Conservation (phyloP, 1,140 invertebrate species). For the honey bee (Apis mellifera) region DNA sequence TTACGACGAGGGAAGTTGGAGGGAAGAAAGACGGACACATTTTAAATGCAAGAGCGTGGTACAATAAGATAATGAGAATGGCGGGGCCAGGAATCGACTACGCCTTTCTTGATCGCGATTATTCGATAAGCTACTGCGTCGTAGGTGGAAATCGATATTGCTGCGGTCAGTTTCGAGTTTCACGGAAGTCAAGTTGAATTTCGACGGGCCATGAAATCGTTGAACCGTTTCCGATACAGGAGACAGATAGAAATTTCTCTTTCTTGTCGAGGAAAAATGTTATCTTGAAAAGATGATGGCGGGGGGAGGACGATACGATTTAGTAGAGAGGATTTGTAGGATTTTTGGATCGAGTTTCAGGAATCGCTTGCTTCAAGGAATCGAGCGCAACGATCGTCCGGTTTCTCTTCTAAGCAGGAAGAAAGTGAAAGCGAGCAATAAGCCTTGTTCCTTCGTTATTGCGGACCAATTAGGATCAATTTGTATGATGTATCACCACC, state of each 20-base stretch:
- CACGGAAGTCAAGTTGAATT: conserved; percentile 65
- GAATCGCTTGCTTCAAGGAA: too few relatives aligned
- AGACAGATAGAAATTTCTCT: background rate
- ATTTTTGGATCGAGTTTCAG: too few relatives aligned
- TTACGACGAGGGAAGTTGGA: too few relatives aligned
- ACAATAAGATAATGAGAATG: conserved; percentile 33
- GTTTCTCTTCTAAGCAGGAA: background rate
- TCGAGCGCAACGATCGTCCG: background rate
- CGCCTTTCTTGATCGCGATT: conserved; percentile 72
- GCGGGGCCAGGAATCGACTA: conserved; percentile 56
- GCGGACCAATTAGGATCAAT: conserved; percentile 32
- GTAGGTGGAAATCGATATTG: conserved; percentile 70
- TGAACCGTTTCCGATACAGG: background rate
- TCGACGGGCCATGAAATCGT: conserved; percentile 50
- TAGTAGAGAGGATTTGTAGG: too few relatives aligned
- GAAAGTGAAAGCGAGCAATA: conserved; percentile 36
- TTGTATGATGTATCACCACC: conserved; percentile 27
- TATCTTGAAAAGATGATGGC: too few relatives aligned
- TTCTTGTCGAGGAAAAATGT: background rate
- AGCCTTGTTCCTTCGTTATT: background rate
- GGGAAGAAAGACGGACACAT: too few relatives aligned
- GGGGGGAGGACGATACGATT: too few relatives aligned
- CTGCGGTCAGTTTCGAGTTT: conserved; percentile 61
- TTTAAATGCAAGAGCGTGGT: too few relatives aligned
- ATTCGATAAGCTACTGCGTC: conserved; percentile 51